These are phyloP conservation scores for Schrankia costaestrigalis DNA, from an alignment of 2,888 invertebrate genomes.

Conservation along the genomic window DNA sequence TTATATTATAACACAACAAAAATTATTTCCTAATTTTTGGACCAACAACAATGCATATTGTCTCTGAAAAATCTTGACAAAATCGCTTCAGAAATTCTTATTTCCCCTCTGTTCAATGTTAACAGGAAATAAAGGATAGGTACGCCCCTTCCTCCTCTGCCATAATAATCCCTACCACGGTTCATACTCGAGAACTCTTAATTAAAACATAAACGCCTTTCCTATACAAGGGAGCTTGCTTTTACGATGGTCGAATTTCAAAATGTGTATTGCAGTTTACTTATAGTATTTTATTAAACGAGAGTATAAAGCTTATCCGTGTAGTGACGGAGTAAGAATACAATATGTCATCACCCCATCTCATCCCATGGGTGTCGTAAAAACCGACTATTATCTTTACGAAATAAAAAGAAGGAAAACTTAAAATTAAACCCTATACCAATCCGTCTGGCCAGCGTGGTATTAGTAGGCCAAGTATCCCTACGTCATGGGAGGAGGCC, in stretches of 20 bases:
- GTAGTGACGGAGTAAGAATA: too few relatives aligned
- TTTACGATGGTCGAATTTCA: conserved; percentile 36
- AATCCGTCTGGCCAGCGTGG: too few relatives aligned
- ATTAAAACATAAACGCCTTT: conserved; percentile 69
- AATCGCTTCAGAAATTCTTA: conserved; percentile 6
- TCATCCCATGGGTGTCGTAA: too few relatives aligned
- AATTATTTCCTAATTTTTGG: background rate
- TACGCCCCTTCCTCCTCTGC: conserved; percentile 44
- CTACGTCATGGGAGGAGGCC: too few relatives aligned
- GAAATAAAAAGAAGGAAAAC: too few relatives aligned
- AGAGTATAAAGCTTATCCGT: too few relatives aligned
- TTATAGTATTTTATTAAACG: conserved; percentile 11
- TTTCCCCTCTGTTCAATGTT: conserved; percentile 12
- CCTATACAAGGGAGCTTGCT: conserved; percentile 32
- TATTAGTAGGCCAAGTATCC: too few relatives aligned
- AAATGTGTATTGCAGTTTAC: conserved; percentile 44
- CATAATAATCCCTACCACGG: conserved; percentile 54
- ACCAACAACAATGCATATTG: conserved; percentile 7
- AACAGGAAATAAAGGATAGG: conserved; percentile 40
- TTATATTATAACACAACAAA: conserved; percentile 5
- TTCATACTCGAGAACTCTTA: conserved; percentile 45
- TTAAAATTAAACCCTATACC: too few relatives aligned
- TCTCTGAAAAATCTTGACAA: conserved; percentile 5
- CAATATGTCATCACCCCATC: too few relatives aligned
- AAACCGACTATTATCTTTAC: too few relatives aligned